Evolutionary conservation across 2,113 vertebrate species (phyloP).

Genomic region (Brienomyrus brachyistius): DNA sequence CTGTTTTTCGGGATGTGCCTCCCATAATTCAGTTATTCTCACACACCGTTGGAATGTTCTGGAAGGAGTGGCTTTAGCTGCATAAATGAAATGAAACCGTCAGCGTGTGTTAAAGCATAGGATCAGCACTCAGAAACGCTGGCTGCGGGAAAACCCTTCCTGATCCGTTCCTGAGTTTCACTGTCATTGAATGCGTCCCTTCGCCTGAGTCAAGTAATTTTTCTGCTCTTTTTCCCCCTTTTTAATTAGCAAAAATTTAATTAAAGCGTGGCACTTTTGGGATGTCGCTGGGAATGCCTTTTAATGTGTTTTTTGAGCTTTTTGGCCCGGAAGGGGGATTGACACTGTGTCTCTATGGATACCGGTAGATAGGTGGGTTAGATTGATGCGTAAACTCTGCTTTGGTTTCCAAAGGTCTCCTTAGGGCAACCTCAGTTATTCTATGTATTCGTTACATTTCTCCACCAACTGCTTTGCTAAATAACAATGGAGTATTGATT

Average conservation of each 20-base stretch:
- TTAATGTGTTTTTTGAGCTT: conserved; percentile 26
- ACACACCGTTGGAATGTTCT: background rate
- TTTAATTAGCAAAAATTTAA: conserved; percentile 39
- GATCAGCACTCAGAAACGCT: background rate
- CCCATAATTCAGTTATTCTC: background rate
- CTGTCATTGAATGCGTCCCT: background rate
- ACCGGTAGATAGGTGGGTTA: background rate
- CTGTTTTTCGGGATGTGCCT: background rate
- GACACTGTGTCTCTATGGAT: background rate
- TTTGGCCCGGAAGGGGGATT: conserved; percentile 22
- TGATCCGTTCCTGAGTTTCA: background rate
- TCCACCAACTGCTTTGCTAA: background rate
- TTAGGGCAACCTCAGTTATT: background rate
- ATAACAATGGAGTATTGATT: background rate
- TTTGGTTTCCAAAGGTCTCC: background rate
- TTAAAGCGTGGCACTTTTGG: conserved; percentile 36
- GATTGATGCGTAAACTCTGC: background rate
- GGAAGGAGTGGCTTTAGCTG: background rate
- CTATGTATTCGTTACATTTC: background rate
- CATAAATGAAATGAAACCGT: background rate
- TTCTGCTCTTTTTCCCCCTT: background rate
- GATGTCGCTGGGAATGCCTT: conserved; percentile 34
- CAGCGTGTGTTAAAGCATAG: background rate
- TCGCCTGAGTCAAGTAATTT: conserved; percentile 27
- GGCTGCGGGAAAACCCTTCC: background rate